Percentiles rank a stretch among this genome's conserved stretches.
These are phyloP conservation scores for Gymnothorax reevesii DNA, from an alignment of 2,797 vertebrate species.

Conservation along the genomic window DNA sequence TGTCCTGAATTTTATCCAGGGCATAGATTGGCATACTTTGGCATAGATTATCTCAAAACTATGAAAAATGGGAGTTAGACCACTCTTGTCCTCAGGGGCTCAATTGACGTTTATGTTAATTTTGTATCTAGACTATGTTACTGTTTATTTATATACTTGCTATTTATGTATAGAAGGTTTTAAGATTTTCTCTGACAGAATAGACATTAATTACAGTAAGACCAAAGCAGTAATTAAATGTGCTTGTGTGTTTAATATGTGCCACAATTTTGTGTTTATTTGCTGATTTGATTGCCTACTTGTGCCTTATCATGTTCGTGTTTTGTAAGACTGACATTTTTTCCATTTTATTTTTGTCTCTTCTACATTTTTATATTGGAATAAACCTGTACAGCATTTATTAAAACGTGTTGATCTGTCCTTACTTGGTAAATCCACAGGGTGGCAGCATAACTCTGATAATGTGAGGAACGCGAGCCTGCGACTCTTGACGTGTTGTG, in stretches of 20 bases:
- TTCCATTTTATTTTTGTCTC: conserved; percentile 7
- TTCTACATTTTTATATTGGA: neutral
- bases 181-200: neutral
- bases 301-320: neutral
- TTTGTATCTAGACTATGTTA: too few relatives aligned
- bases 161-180: neutral
- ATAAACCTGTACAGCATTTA: conserved; percentile 10
- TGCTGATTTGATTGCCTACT: neutral
- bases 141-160: neutral
- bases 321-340: conserved; percentile 2
- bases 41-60: too few relatives aligned
- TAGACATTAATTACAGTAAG: neutral
- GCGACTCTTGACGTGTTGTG: neutral
- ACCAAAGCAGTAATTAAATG: neutral
- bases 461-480: neutral
- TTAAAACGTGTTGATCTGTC: conserved; percentile 1
- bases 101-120: too few relatives aligned
- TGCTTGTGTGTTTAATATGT: conserved; percentile 11
- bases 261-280: conserved; percentile 18
- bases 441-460: neutral
- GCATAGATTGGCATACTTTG: too few relatives aligned
- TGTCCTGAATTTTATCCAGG: too few relatives aligned
- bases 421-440: neutral
- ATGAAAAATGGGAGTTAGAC: too few relatives aligned
- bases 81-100: too few relatives aligned